Percentiles rank a stretch among this genome's conserved stretches.
These are phyloP conservation scores for Tachysurus vachellii DNA, from an alignment of 2,113 vertebrate species.

Conservation along the genomic window DNA sequence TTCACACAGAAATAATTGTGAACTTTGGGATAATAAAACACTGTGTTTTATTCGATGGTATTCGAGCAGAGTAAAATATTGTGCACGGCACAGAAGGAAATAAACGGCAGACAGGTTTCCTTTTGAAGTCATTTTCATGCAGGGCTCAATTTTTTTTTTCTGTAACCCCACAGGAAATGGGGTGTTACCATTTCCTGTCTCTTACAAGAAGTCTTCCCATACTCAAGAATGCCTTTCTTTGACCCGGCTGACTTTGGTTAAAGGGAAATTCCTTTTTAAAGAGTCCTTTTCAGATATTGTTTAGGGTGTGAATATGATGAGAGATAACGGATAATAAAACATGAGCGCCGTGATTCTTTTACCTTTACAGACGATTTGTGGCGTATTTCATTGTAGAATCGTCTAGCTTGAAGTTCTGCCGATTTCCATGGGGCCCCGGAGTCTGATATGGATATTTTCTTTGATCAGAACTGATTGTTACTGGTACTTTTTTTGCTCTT, in stretches of 20 bases:
- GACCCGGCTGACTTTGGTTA: not conserved
- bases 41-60: not conserved
- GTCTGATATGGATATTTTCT: slow-evolving; percentile 25
- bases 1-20: not conserved
- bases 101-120: not conserved
- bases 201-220: slow-evolving; percentile 37
- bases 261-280: slow-evolving; percentile 23
- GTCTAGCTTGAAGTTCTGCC: not conserved
- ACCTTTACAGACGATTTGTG: not conserved
- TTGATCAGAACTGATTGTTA: not conserved
- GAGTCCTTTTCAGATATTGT: not conserved
- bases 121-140: slow-evolving; percentile 33
- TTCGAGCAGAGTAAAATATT: not conserved
- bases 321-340: not conserved
- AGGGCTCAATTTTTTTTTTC: slow-evolving; percentile 32
- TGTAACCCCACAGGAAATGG: slow-evolving; percentile 55
- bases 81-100: not conserved
- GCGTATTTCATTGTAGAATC: too few relatives aligned
- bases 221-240: not conserved
- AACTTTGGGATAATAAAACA: not conserved
- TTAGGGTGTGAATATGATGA: not conserved
- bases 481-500: not conserved
- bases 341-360: not conserved
- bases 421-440: not conserved
- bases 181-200: slow-evolving; percentile 60